Conservation (phyloP, 2,113 vertebrate genomes). For the Amia ocellicauda region DNA sequence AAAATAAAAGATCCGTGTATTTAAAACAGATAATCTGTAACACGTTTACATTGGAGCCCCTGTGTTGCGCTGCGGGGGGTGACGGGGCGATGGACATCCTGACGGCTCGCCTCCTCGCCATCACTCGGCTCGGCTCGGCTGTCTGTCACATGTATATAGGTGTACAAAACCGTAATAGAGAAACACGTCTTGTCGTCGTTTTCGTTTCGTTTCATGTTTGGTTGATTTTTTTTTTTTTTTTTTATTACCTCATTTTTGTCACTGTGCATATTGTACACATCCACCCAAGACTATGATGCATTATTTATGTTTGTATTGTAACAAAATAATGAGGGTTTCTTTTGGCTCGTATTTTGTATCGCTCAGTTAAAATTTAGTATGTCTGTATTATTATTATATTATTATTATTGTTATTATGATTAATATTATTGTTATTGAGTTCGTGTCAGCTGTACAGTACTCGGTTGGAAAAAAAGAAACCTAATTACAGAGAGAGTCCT, state of each 20-base stretch:
- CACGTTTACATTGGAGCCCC: too few species aligned
- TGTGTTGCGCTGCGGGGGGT: too few species aligned
- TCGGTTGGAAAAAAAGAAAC: slow-evolving; percentile 73
- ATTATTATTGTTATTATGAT: slow-evolving; percentile 44
- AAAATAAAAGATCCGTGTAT: too few species aligned
- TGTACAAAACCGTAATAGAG: slow-evolving; percentile 51
- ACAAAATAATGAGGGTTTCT: slow-evolving; percentile 59
- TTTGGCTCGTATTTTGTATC: slow-evolving; percentile 60
- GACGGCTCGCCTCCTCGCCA: too few species aligned
- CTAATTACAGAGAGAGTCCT: slow-evolving; percentile 73
- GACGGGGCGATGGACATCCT: too few species aligned
- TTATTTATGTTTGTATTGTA: slow-evolving; percentile 86
- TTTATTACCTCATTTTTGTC: slow-evolving; percentile 80
- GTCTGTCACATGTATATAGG: slow-evolving; percentile 73
- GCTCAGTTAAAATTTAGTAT: slow-evolving; percentile 66
- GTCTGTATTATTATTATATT: slow-evolving; percentile 61
- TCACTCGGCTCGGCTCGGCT: not conserved
- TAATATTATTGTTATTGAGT: slow-evolving; percentile 61
- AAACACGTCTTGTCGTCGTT: slow-evolving; percentile 27
- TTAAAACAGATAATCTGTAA: too few species aligned
- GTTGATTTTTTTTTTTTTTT: slow-evolving; percentile 51
- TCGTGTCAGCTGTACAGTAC: slow-evolving; percentile 87
- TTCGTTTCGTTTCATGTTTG: slow-evolving; percentile 27
- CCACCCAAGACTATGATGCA: slow-evolving; percentile 50
- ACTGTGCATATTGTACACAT: slow-evolving; percentile 63